These are phyloP conservation scores for Epinotia ramella DNA, from an alignment of 2,888 invertebrate genomes.

Conservation along the genomic window DNA sequence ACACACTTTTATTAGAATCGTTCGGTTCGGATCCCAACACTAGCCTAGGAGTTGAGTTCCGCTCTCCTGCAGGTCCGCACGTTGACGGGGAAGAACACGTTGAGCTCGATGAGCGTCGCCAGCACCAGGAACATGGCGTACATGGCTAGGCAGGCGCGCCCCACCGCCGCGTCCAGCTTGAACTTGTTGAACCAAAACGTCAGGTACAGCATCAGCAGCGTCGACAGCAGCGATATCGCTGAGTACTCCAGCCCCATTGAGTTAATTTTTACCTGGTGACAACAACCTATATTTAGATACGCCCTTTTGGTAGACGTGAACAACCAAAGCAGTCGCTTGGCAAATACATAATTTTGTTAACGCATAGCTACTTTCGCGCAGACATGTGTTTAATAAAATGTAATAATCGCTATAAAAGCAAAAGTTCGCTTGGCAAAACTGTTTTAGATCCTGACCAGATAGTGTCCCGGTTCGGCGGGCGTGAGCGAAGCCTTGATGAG, in stretches of 20 bases:
- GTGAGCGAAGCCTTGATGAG: conserved; percentile 94
- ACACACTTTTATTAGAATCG: conserved; percentile 41
- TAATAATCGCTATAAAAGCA: conserved; percentile 13
- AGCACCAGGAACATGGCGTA: conserved; percentile 94
- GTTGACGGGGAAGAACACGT: conserved; percentile 96
- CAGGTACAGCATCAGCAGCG: conserved; percentile 92
- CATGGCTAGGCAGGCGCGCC: conserved; percentile 93
- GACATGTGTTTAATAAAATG: conserved; percentile 4
- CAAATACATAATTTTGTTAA: conserved; percentile 15
- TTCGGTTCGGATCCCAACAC: conserved; percentile 55
- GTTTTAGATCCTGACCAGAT: conserved; percentile 85
- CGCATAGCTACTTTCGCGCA: conserved; percentile 38
- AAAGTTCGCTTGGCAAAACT: conserved; percentile 30
- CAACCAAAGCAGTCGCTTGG: conserved; percentile 48
- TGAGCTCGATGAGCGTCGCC: conserved; percentile 95
- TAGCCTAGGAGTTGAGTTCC: conserved; percentile 71
- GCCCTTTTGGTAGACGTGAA: conserved; percentile 47
- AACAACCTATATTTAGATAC: conserved; percentile 47
- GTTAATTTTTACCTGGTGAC: conserved; percentile 91
- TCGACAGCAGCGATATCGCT: conserved; percentile 94
- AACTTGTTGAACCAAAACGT: conserved; percentile 95
- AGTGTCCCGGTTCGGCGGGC: conserved; percentile 91
- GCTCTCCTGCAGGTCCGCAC: conserved; percentile 91
- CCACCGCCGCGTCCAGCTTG: conserved; percentile 93
- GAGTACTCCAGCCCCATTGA: conserved; percentile 96